phyloP scores from a whole-genome alignment of 2,797 vertebrate species.

The Danio jaintianensis region DNA sequence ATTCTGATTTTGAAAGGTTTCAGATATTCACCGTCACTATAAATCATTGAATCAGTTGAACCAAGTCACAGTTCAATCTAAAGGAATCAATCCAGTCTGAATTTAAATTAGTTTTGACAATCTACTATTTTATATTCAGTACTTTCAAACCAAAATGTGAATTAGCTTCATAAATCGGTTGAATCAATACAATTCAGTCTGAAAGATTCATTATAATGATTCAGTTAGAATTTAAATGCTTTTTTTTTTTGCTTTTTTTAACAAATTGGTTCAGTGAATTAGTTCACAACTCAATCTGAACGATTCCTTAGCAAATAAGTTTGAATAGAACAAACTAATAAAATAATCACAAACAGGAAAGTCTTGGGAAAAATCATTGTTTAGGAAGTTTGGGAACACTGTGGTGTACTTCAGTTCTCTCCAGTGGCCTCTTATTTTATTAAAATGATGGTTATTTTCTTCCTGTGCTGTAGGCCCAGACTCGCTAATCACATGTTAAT shows the following conservation, averaged over 20 bases:
- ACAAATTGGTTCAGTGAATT: neutral
- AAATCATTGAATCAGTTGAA: too few relatives aligned
- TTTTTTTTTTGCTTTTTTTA: too few relatives aligned
- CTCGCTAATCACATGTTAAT: neutral
- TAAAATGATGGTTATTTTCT: neutral
- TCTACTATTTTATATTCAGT: too few relatives aligned
- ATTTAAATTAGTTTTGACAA: neutral
- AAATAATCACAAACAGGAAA: neutral
- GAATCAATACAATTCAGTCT: too few relatives aligned
- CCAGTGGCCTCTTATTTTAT: neutral
- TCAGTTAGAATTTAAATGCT: too few relatives aligned
- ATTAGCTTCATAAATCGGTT: too few relatives aligned
- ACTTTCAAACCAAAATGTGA: too few relatives aligned
- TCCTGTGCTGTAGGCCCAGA: neutral
- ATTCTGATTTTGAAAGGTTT: neutral
- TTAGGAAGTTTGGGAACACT: neutral
- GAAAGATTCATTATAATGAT: too few relatives aligned
- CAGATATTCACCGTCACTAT: too few relatives aligned
- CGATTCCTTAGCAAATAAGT: neutral
- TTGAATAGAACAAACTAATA: neutral
- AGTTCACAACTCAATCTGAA: neutral
- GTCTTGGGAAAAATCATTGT: neutral
- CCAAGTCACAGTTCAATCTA: neutral
- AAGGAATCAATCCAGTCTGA: neutral
- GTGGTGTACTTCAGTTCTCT: neutral